Conservation (phyloP, 64 coral and sea anemone species). For the Orbicella faveolata region DNA sequence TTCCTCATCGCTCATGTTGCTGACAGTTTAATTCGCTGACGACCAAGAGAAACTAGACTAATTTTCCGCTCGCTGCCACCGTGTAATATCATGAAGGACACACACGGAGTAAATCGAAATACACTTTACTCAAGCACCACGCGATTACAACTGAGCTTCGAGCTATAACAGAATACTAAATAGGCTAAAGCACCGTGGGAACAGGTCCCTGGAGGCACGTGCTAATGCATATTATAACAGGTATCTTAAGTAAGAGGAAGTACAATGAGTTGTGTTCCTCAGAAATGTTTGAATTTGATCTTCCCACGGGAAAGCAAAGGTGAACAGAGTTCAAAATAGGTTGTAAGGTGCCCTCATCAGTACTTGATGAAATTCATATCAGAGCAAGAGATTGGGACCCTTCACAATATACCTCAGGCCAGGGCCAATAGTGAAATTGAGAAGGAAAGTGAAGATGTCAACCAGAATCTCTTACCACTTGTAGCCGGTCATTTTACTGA, state of each 20-base stretch:
- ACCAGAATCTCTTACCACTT: slow-evolving; percentile 24
- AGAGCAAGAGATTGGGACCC: slow-evolving; percentile 73
- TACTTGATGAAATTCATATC: slow-evolving; percentile 73
- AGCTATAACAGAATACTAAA: too few species aligned
- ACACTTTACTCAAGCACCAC: too few species aligned
- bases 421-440: slow-evolving; percentile 49
- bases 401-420: slow-evolving; percentile 72
- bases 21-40: too few species aligned
- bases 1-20: too few species aligned
- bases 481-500: slow-evolving; percentile 33
- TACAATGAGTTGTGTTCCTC: slow-evolving; percentile 57
- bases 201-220: too few species aligned
- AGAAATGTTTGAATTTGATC: slow-evolving; percentile 64
- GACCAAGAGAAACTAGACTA: too few species aligned
- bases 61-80: too few species aligned
- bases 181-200: too few species aligned
- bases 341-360: slow-evolving; percentile 75
- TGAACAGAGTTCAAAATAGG: slow-evolving; percentile 48
- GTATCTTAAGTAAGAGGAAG: slow-evolving; percentile 77
- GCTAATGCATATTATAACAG: too few species aligned
- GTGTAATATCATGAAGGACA: too few species aligned
- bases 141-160: too few species aligned
- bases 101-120: too few species aligned
- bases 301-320: slow-evolving; percentile 36
- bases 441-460: slow-evolving; percentile 49